Base-by-base conservation (phyloP, 2,888 invertebrate genomes). In the Omphaloscelis lunosa region DNA sequence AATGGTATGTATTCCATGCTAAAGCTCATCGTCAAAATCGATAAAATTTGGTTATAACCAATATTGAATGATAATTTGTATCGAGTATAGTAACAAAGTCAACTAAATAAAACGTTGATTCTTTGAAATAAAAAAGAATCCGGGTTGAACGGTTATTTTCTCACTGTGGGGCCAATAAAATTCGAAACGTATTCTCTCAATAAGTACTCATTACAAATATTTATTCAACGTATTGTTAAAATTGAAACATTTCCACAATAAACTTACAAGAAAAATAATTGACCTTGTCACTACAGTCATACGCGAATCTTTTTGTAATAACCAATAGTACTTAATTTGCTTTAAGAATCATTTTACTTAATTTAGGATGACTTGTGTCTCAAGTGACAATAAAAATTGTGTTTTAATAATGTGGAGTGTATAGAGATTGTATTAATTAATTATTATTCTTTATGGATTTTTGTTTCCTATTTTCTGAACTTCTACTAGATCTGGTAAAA, bases 251-350 rank as follows among this genome's bases (percentile, higher is more conserved):
- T 86, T 78, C 29, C 48, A 56, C 77, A 77, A 87, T 82, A 88
- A 89, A 80, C 34, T 66, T 67, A 53, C 53, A 69, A 70, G 68
- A 77, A 79, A 75, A 75, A 71, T 77, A 85, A 82, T 82, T 80
- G 80, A 58, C 78, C 88, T 85, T 89, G 79, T 85, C 82, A 75
- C 12, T 79, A 56, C 41, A 62, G 78, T 82, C 83, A 71, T 73
- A 67, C 23, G 62, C 29, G 62, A 63, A 83, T 74, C 70, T 83
- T 68, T 78, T 82, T 78, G 77, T 70, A 79, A 88, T 89, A 89
- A 86, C 68, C 75, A 83, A 87, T 82, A 81, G 66, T 71, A 76
- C 56, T 88, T 84, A 88, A 87, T 83, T 78, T 62, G 58, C 20
- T 69, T 51, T 62, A 77, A 80, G 66, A 23, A 51, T n/a, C 34